These are phyloP conservation scores for Rhopalosiphum nymphaeae DNA, from an alignment of 2,888 invertebrate species.

Conservation along the genomic window DNA sequence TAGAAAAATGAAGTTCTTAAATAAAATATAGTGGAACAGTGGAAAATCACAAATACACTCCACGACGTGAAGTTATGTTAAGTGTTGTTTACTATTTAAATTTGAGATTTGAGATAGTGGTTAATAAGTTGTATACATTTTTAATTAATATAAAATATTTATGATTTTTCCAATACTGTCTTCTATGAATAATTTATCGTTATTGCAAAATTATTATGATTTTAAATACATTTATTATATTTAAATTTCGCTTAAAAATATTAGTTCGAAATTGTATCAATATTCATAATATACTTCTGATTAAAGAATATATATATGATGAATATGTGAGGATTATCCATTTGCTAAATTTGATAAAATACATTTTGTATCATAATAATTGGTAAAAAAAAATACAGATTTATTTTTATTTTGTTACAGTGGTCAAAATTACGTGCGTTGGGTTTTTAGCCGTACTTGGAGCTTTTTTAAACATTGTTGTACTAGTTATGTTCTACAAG, in stretches of 20 bases:
- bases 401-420: slow-evolving; percentile 43
- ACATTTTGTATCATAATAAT: not conserved
- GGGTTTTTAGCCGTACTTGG: slow-evolving; percentile 66
- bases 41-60: not conserved
- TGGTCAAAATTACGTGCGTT: slow-evolving; percentile 62
- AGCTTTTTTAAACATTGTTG: slow-evolving; percentile 70
- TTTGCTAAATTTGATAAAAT: not conserved
- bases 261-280: not conserved
- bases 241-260: not conserved
- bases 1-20: not conserved
- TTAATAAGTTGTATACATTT: not conserved
- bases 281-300: not conserved
- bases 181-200: not conserved
- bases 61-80: not conserved
- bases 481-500: slow-evolving; percentile 72
- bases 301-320: not conserved
- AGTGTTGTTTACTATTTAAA: not conserved
- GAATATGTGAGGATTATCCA: not conserved
- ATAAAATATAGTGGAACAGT: not conserved
- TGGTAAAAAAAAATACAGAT: not conserved
- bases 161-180: not conserved
- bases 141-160: not conserved
- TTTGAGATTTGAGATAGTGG: not conserved
- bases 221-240: not conserved
- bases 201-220: not conserved